A percentile compares a stretch with the other conserved stretches of the same genome.
Evolutionary conservation across 2,113 vertebrate species (phyloP).

Genomic region (Eublepharis macularius): DNA sequence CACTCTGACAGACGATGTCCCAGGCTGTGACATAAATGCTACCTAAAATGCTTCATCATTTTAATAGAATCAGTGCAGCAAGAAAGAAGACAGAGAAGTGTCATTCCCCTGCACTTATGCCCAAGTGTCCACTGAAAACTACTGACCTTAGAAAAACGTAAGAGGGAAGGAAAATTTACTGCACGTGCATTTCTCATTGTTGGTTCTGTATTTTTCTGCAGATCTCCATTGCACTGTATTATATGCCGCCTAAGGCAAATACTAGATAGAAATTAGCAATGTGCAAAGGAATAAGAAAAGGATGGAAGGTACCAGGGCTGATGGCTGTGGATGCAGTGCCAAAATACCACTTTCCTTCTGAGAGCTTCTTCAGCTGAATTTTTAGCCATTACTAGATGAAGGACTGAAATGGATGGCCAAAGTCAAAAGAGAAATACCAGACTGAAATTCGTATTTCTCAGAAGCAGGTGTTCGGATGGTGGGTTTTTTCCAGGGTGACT

Average conservation of each 20-base stretch:
- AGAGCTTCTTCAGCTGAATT: not conserved
- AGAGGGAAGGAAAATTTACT: not conserved
- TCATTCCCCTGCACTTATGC: not conserved
- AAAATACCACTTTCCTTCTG: too few relatives aligned
- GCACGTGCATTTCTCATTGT: not conserved
- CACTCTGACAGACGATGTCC: conserved; percentile 6
- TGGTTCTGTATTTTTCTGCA: not conserved
- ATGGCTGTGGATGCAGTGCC: not conserved
- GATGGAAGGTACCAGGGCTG: not conserved
- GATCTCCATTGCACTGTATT: not conserved
- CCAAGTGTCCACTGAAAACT: not conserved
- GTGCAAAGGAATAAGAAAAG: not conserved
- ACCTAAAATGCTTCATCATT: conserved; percentile 23
- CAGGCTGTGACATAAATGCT: conserved; percentile 29
- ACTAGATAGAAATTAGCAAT: not conserved
- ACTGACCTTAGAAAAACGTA: accelerated
- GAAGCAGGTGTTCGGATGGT: not conserved
- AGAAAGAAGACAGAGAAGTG: not conserved
- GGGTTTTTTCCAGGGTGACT: not conserved
- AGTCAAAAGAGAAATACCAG: not conserved
- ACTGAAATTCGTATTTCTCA: not conserved
- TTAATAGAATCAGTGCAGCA: conserved; percentile 36
- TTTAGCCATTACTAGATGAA: not conserved
- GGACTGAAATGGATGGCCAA: not conserved
- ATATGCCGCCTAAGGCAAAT: not conserved